Percentiles rank a stretch among this genome's conserved stretches.
These are phyloP conservation scores for Ceratina australensis DNA, from an alignment of 1,140 invertebrate genomes.

Conservation along the genomic window DNA sequence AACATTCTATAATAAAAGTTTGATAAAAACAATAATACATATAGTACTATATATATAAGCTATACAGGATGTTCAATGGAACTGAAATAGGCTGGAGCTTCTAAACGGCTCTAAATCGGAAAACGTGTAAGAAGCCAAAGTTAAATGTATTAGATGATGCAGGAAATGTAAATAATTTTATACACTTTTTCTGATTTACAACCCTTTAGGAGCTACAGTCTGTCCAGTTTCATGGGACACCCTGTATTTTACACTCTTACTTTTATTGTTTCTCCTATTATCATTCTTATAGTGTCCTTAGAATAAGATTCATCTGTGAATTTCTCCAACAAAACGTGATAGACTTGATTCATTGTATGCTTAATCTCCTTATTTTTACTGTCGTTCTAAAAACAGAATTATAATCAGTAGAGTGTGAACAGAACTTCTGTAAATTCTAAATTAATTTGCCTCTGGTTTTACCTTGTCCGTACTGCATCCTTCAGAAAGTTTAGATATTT, in stretches of 20 bases:
- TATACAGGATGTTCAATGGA: too few species aligned
- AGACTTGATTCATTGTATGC: slow-evolving; percentile 70
- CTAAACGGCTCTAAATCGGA: too few species aligned
- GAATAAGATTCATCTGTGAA: slow-evolving; percentile 67
- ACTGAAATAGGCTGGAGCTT: too few species aligned
- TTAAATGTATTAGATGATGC: too few species aligned
- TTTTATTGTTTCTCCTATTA: slow-evolving; percentile 67
- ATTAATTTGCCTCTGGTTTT: slow-evolving; percentile 27
- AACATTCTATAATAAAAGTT: slow-evolving; percentile 60
- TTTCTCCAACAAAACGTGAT: slow-evolving; percentile 64
- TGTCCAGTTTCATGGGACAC: too few species aligned
- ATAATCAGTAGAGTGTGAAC: not conserved
- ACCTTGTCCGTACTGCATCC: not conserved
- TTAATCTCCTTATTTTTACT: slow-evolving; percentile 69
- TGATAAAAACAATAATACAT: slow-evolving; percentile 1
- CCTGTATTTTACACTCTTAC: slow-evolving; percentile 55
- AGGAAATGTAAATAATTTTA: too few species aligned
- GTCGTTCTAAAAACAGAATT: slow-evolving; percentile 51
- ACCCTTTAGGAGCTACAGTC: too few species aligned
- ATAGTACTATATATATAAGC: not conserved
- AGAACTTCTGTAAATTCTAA: slow-evolving; percentile 17
- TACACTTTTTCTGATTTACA: too few species aligned
- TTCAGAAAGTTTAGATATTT: slow-evolving; percentile 33
- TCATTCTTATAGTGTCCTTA: slow-evolving; percentile 65
- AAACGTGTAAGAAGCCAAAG: too few species aligned